Base-by-base conservation (phyloP, 2,113 vertebrate genomes). In the Prinia subflava region DNA sequence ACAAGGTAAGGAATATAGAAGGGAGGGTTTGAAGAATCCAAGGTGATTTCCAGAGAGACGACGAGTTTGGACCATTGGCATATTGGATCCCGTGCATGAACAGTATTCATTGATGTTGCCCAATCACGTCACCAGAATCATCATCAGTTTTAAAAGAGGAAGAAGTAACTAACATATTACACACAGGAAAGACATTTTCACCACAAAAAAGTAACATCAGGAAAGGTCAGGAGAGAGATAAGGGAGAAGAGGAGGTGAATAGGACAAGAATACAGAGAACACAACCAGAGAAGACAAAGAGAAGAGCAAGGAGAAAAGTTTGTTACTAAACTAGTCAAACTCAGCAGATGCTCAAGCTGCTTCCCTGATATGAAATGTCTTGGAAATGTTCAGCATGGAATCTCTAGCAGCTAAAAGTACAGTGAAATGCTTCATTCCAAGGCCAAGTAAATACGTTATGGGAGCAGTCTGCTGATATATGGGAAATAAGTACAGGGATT, bases 151-250 rank as follows among this genome's bases (percentile, higher is more conserved):
- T 87, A 74, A 41, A 80, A 78, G 53, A 91, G 84, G 81, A 95
- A 63, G 82, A 92, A 47, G 88, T 39, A 94, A 74, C 88, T 96
- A 91, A 96, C 94, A 90, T 65, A 70, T 79, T 85, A 84, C 70
- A 74, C 83, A 94, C 88, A 95, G 37, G 78, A 91, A 92, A 94
- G 67, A 96, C 92, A 56, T 91, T 94, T 85, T 78, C 83, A 90
- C 89, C 92, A 93, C 55, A 60, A 50, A 83, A 77, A 55, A 53
- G 57, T 70, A 92, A 94, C 69, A 77, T 92, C 33, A 81, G 63
- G 89, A 63, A 89, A 70, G 75, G 59, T 62, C 42, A 69, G 68
- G 90, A 85, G 37, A 92, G 71, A 90, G 56, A 93, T 46, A 87
- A 89, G 52, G 92, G 78, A 95, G 49, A 85, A 55, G 47, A 76